Conservation (phyloP, 1,140 invertebrate genomes). For the Hyles euphorbiae region DNA sequence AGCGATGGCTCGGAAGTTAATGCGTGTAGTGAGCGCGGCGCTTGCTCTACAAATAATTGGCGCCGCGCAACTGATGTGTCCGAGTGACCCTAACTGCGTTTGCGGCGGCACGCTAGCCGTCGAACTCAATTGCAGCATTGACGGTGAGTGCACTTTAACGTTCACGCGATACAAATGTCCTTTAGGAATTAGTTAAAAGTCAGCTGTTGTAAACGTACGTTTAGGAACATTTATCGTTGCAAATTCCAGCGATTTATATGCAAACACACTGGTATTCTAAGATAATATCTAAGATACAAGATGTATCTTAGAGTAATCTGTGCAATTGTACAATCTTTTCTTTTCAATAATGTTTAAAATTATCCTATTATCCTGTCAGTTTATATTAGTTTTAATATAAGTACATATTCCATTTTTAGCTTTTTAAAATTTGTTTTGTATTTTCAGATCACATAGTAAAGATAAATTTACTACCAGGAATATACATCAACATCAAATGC, state of each 20-base stretch:
- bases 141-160: constrained; percentile 58
- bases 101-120: constrained; percentile 62
- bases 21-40: constrained; percentile 44
- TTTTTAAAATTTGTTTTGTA: constrained; percentile 11
- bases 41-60: constrained; percentile 55
- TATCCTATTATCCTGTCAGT: no score
- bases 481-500: constrained; percentile 63
- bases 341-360: no score
- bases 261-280: no score
- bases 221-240: neutral
- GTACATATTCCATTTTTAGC: neutral
- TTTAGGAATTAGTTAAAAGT: constrained; percentile 20
- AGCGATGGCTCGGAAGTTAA: constrained; percentile 48
- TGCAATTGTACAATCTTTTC: no score
- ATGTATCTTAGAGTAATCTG: no score
- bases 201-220: neutral
- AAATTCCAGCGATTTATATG: no score
- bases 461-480: constrained; percentile 59
- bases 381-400: no score
- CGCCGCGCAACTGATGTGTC: constrained; percentile 51
- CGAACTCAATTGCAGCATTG: constrained; percentile 69
- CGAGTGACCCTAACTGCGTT: constrained; percentile 68
- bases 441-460: constrained; percentile 55
- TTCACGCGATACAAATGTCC: constrained; percentile 29
- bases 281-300: no score